These are phyloP conservation scores for Ataeniobius toweri DNA, from an alignment of 2,797 vertebrate species.

Conservation along the genomic window DNA sequence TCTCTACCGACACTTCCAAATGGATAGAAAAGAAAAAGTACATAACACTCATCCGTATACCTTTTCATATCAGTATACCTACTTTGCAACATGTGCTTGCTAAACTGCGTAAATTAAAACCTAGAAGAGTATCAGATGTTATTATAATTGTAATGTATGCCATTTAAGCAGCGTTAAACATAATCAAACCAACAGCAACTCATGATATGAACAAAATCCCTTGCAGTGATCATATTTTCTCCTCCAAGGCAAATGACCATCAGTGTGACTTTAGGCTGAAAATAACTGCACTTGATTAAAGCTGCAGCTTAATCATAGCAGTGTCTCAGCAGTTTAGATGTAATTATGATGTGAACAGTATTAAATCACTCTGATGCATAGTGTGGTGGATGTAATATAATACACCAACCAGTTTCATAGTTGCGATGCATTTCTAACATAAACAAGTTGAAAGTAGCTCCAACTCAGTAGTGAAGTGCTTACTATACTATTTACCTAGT, in stretches of 20 bases:
- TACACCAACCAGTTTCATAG: not conserved
- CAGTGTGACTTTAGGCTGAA: slow-evolving; percentile 4
- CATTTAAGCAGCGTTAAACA: slow-evolving; percentile 1
- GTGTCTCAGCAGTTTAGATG: slow-evolving; percentile 44
- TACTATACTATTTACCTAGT: not conserved
- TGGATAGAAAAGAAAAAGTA: not conserved
- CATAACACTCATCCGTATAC: not conserved
- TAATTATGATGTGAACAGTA: slow-evolving; percentile 45
- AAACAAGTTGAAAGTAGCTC: not conserved
- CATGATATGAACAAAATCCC: not conserved
- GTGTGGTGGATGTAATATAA: not conserved
- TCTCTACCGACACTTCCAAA: not conserved
- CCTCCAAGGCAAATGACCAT: slow-evolving; percentile 1
- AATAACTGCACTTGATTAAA: slow-evolving; percentile 13
- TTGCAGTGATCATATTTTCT: not conserved
- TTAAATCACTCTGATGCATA: not conserved
- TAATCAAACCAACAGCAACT: slow-evolving; percentile 4
- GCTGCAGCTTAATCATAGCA: slow-evolving; percentile 21
- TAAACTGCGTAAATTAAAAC: slow-evolving; percentile 7
- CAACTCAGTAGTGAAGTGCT: not conserved
- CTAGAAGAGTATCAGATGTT: not conserved
- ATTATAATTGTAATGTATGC: not conserved
- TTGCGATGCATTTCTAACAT: not conserved
- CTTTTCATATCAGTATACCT: too few species aligned
- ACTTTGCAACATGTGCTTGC: not conserved